These are phyloP conservation scores for Polydrusus tereticollis DNA, from an alignment of 2,888 invertebrate species.

Conservation along the genomic window DNA sequence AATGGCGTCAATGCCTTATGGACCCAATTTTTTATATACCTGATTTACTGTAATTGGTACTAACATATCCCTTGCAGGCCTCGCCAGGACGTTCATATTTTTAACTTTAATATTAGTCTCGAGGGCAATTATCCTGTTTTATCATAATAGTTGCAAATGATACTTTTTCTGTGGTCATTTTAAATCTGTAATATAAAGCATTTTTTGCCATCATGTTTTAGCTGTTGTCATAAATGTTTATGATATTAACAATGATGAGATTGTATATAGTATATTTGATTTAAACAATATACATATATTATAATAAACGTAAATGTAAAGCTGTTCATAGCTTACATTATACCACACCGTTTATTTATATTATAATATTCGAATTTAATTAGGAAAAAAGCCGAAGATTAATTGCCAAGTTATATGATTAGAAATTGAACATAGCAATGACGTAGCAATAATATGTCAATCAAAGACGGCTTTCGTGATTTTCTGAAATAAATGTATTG, in stretches of 20 bases:
- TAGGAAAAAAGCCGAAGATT: too few species aligned
- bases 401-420: neutral
- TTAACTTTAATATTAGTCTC: conserved; percentile 2
- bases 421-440: neutral
- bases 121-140: neutral
- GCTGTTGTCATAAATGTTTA: neutral
- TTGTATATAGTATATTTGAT: neutral
- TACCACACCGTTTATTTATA: too few species aligned
- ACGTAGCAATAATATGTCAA: neutral
- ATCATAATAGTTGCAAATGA: neutral
- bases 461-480: neutral
- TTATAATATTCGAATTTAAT: too few species aligned
- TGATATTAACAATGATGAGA: too few species aligned
- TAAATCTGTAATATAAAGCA: too few species aligned
- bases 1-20: too few species aligned
- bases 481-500: too few species aligned
- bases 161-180: neutral
- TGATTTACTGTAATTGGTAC: neutral
- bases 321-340: too few species aligned
- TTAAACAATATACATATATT: neutral
- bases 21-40: neutral
- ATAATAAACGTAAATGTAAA: neutral
- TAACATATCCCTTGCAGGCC: conserved; percentile 4
- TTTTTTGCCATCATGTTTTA: too few species aligned
- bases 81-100: neutral